Evolutionary conservation across 2,113 vertebrate species (phyloP).

Genomic region (Cygnus buccinator): DNA sequence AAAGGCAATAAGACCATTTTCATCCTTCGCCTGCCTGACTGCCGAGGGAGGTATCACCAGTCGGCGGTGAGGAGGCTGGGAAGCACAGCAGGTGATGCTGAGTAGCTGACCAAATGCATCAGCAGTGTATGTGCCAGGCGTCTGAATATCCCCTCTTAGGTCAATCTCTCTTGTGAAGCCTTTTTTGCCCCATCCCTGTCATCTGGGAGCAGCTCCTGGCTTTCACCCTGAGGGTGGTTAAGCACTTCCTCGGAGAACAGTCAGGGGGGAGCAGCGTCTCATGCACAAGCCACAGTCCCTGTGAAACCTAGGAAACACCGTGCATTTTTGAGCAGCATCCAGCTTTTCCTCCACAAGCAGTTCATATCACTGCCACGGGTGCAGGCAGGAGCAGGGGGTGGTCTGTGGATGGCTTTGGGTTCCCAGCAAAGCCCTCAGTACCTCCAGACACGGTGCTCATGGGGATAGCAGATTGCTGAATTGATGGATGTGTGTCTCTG

Average conservation of each 20-base stretch:
- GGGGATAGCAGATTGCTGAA: not conserved
- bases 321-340: not conserved
- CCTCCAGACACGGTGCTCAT: accelerated
- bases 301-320: not conserved
- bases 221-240: not conserved
- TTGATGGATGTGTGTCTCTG: not conserved
- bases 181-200: not conserved
- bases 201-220: not conserved
- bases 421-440: not conserved
- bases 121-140: not conserved
- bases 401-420: not conserved
- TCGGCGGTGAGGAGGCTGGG: not conserved
- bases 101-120: not conserved
- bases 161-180: not conserved
- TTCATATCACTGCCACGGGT: accelerated
- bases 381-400: not conserved
- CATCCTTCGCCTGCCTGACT: not conserved
- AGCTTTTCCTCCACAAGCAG: not conserved
- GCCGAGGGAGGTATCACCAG: not conserved
- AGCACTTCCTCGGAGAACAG: not conserved
- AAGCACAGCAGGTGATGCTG: not conserved
- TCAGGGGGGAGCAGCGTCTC: not conserved
- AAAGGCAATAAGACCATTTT: not conserved
- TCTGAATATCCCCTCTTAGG: accelerated
- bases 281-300: accelerated